Evolutionary conservation across 1,140 invertebrate species (phyloP), one percentile per base, ranked within the genome.

Genomic region (Catajapyx aquilonaris): DNA sequence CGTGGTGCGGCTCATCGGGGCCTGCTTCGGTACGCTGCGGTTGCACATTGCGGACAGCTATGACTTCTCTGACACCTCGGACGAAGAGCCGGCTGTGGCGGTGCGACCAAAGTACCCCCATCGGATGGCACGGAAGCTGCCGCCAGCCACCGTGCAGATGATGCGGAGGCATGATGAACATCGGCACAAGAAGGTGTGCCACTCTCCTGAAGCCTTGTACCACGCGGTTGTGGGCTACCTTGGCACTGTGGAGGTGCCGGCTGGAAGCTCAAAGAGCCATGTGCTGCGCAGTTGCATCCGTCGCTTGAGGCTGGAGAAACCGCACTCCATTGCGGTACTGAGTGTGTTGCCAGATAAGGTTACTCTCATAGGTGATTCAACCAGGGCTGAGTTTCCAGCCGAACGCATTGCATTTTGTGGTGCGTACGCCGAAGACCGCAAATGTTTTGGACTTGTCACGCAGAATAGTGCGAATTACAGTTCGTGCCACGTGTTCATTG

Each of bases 401-500:
- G 73, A 83, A 38, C 65, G 83, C 38, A 74, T 94, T 2, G 75
- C 83, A 23, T 93, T 83, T 49, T 86, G 86, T 44, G 87, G 84
- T 41, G 77, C 81, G 2, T 80, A 81, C 37, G 80, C 80, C 10
- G 81, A 83, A 48, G 85, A 91, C 47, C 76, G 83, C 46, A 66
- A 83, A 31, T 91, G 86, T 56, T 94, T 94, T 54, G 87, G 87
- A 4, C 66, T 94, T 32, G 76, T 94, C 0, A 94, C 87, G 1
- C 76, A 51, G 35, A 48, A 55, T 19, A 49, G 48, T 18, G 53
- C 56, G 41, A 49, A 52, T 46, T 85, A 83, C 10, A 84, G 83
- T 51, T 90, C 86, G 25, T 94, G 88, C 52, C 88, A 96, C 56
- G 84, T 94, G 1, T 96, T 96, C 54, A 85, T 83, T 42, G 78